A percentile compares a stretch with the other conserved stretches of the same genome.
phyloP scores from a whole-genome alignment of 2,797 vertebrate genomes.

The Melanotaenia parkinsoni region DNA sequence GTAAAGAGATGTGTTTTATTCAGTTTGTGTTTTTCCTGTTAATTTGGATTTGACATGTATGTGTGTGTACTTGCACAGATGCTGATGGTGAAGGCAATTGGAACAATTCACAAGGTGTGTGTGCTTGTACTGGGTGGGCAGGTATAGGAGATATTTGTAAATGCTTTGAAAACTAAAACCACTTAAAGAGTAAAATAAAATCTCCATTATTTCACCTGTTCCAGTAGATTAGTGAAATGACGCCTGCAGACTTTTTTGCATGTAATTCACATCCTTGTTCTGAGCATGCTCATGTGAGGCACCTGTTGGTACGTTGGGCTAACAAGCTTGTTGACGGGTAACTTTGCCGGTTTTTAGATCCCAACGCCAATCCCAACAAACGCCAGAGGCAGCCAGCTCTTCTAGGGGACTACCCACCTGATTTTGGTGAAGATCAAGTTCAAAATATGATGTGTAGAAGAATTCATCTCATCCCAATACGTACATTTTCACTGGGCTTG shows the following conservation, averaged over 20 bases:
- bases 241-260: conserved; percentile 71
- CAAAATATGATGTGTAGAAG: background rate
- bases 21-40: conserved; percentile 43
- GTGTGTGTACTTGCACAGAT: conserved; percentile 86
- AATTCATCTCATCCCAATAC: background rate
- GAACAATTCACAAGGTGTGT: conserved; percentile 88
- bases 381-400: conserved; percentile 94
- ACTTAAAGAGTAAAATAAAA: conserved; percentile 45
- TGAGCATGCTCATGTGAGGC: conserved; percentile 39
- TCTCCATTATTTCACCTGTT: conserved; percentile 79
- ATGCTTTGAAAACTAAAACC: conserved; percentile 25
- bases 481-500: background rate
- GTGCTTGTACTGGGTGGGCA: conserved; percentile 52
- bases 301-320: conserved; percentile 8
- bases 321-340: conserved; percentile 42
- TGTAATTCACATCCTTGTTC: conserved; percentile 67
- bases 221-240: conserved; percentile 13
- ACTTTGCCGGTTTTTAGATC: conserved; percentile 74
- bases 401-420: conserved; percentile 93
- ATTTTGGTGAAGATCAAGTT: conserved; percentile 86
- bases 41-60: conserved; percentile 76
- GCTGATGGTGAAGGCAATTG: conserved; percentile 87
- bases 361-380: conserved; percentile 91
- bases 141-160: conserved; percentile 27
- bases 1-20: conserved; percentile 31